Base-by-base conservation (phyloP, 1,140 invertebrate species). In the Propsilocerus akamusi region DNA sequence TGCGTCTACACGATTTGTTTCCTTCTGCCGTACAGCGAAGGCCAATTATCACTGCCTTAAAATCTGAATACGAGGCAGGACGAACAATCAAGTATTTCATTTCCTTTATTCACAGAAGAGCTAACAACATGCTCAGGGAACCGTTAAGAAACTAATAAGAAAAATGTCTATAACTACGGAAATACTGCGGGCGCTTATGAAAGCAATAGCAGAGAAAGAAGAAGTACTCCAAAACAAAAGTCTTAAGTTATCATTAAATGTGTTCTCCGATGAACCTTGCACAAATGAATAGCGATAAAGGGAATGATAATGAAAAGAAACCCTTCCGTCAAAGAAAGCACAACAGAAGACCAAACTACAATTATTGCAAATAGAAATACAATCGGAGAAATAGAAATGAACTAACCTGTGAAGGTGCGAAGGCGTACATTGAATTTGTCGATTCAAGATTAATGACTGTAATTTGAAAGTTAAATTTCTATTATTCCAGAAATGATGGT, bases 361-460 rank as follows among this genome's bases (percentile, higher is more conserved):
- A 41, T 41, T 10, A 41, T 41, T 20, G 34, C 34, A 20, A 20
- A 26, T 17, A 62, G 64, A 47, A 54, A 48, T 5, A 62, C 59
- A 47, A 56, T 64, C 12, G 60, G 64, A 17, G 62, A 64, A 37
- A 64, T 64, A 62, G 62, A 64, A 52, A 60, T 64, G 37, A 59
- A 61, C 10, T 63, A 62, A 0, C 62, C 62, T 14, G 59, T n/a
- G n/a, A n/a, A n/a, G n/a, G n/a, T n/a, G n/a, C 56, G 6, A 22
- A 32, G 22, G 41, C 34, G 17, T 14, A 41, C n/a, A 30, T 30
- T 30, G 28, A 30, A 6, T 3, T 7, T 30, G 28, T 30, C 10
- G 28, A 30, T n/a, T 30, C 10, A 30, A 30, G 6, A 30, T 11
- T 30, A n/a, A 30, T n/a, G 10, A 8, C 14, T 47, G 26, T 32